These are phyloP conservation scores for Miltochrista miniata DNA, from an alignment of 2,888 invertebrate species.

Conservation along the genomic window DNA sequence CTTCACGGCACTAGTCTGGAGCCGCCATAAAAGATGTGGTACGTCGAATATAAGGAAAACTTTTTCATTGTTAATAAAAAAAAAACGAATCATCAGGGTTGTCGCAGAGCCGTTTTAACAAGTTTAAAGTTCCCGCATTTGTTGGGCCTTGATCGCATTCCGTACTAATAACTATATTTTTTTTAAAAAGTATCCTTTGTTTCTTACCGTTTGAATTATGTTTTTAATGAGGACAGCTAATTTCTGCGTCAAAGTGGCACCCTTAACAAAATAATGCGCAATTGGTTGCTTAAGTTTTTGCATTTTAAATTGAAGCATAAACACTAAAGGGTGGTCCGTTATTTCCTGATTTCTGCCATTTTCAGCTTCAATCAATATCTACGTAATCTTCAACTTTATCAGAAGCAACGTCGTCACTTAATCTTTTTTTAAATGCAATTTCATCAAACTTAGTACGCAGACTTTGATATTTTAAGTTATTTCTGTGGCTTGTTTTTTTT, in stretches of 20 bases:
- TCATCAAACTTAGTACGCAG: background rate
- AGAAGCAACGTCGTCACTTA: background rate
- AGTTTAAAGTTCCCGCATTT: background rate
- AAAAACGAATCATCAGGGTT: background rate
- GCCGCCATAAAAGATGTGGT: background rate
- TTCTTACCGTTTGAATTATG: background rate
- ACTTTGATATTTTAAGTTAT: background rate
- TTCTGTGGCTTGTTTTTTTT: background rate
- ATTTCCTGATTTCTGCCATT: background rate
- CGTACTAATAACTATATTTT: background rate
- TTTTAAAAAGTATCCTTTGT: no score
- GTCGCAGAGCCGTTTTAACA: background rate
- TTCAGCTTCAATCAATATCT: background rate
- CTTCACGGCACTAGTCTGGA: no score
- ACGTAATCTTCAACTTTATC: background rate
- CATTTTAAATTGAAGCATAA: background rate
- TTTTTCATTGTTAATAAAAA: background rate
- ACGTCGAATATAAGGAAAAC: background rate
- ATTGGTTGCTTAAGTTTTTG: background rate
- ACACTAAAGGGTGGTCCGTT: background rate
- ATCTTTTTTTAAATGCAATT: background rate
- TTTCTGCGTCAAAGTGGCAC: background rate
- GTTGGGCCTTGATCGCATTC: slow-evolving; percentile 1
- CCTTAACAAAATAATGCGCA: background rate
- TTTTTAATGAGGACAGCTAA: background rate